Evolutionary conservation across 2,888 invertebrate species (phyloP), one percentile per base, ranked within the genome.

Genomic region (Athalia circularis): DNA sequence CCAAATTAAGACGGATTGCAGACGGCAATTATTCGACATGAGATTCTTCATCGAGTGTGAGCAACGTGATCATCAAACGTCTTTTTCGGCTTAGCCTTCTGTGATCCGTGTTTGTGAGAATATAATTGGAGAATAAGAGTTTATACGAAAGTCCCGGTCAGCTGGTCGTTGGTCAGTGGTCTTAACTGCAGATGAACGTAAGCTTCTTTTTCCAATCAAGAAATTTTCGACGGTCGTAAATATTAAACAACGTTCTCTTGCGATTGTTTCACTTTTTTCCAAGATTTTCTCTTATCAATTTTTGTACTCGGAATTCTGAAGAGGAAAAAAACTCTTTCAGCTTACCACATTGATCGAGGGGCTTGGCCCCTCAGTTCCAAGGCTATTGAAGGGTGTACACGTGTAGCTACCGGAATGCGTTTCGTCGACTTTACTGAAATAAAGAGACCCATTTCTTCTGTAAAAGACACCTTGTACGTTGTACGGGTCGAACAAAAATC

Each of bases 351-450:
- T 94, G 91, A 98, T 97, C 70, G 94, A 93, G 52, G 95, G 94
- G 77, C 97, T 97, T 45, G 96, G 93, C 7, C 97, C 96, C 84
- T 95, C 95, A 48, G 96, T 95, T 74, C 98, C 98, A 86, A 97
- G 93, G 82, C 94, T 94, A 90, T 98, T 98, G 91, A 95, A 96
- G 65, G 98, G 98, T 45, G 97, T 97, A 91, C 98, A 98, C 80
- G 96, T 95, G 91, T 98, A 98, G 86, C 94, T 93, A 64, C 98
- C 98, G 81, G 95, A 95, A 90, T 97, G 97, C 6, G 94, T 94
- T 88, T 96, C 95, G 88, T 95, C 95, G 74, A 98, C 97, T 92
- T 95, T 95, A 85, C 94, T 95, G 87, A 96, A 96, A 83, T 93
- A 95, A 61, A 97, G 92, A 84, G 96, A 96, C 76, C 97, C 97